Conservation (phyloP, 2,797 vertebrate species). For the Taenioides sp. region DNA sequence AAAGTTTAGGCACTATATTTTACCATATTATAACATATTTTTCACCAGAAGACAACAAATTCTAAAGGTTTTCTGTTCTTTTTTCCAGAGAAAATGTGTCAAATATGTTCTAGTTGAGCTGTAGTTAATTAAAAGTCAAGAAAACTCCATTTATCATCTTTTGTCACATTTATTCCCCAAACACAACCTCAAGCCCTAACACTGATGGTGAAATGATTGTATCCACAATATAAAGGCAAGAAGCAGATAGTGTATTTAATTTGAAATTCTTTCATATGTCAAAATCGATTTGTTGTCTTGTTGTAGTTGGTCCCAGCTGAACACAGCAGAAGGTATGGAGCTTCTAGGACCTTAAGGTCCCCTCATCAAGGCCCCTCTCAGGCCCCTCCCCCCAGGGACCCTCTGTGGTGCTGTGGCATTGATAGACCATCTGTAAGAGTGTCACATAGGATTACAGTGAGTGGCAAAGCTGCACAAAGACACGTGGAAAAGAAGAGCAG, state of each 20-base stretch:
- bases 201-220: not conserved
- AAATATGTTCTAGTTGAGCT: not conserved
- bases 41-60: too few species aligned
- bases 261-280: constrained; percentile 1
- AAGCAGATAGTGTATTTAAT: not conserved
- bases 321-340: constrained; percentile 22
- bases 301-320: constrained; percentile 49
- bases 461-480: constrained; percentile 60
- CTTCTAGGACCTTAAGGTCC: constrained; percentile 62
- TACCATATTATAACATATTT: too few species aligned
- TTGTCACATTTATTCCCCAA: not conserved
- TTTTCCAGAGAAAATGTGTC: not conserved
- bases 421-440: constrained; percentile 88
- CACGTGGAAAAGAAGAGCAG: constrained; percentile 53
- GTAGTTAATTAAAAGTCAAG: not conserved
- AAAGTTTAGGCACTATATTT: too few species aligned
- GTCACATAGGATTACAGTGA: constrained; percentile 84
- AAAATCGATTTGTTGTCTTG: constrained; percentile 30
- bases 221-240: not conserved
- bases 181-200: not conserved
- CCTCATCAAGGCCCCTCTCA: constrained; percentile 46
- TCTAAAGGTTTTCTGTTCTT: too few species aligned
- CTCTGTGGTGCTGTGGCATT: constrained; percentile 82
- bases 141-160: not conserved
- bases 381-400: constrained; percentile 59